Conservation (phyloP, 2,113 vertebrate species). For the Agapornis roseicollis region DNA sequence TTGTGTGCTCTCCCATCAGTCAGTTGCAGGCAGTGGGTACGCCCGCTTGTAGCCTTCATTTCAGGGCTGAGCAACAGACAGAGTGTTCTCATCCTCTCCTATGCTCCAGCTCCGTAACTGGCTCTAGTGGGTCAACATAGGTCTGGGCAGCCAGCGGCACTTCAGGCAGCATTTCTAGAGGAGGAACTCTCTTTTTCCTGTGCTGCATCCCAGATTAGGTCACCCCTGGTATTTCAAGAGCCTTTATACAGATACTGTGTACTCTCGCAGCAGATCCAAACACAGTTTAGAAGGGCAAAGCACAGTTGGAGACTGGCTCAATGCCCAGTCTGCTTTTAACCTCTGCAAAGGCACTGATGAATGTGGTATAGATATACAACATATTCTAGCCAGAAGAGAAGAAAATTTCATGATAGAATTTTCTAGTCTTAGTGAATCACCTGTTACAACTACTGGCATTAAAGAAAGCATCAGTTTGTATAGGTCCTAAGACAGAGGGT, state of each 20-base stretch:
- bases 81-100: neutral
- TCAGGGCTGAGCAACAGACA: neutral
- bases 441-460: neutral
- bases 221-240: neutral
- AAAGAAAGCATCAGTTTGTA: neutral
- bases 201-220: neutral
- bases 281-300: conserved; percentile 8
- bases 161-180: neutral
- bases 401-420: neutral
- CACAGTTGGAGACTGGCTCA: conserved; percentile 20
- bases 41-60: neutral
- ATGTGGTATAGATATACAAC: neutral
- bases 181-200: neutral
- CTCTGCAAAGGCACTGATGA: neutral
- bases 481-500: neutral
- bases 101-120: fast-evolving
- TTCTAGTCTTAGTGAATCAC: neutral
- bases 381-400: neutral
- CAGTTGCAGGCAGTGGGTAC: neutral
- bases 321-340: conserved; percentile 35
- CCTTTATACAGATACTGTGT: neutral
- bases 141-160: neutral
- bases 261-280: neutral
- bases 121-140: fast-evolving
- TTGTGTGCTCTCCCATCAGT: neutral